Evolutionary conservation across 1,140 invertebrate genomes (phyloP).

Genomic region (Bombus balteatus): DNA sequence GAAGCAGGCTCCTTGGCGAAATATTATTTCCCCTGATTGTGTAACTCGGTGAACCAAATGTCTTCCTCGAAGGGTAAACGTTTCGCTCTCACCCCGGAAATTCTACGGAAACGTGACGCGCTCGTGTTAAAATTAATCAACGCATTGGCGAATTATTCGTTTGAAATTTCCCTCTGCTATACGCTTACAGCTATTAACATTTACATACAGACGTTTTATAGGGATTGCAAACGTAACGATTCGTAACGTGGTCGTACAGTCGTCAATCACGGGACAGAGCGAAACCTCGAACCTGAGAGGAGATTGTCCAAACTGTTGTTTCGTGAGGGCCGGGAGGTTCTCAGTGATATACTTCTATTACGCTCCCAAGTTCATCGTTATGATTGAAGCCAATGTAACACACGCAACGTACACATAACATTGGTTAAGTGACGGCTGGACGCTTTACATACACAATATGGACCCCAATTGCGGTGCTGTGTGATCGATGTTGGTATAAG

Average conservation of each 20-base stretch:
- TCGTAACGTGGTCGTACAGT: too few relatives aligned
- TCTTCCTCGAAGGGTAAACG: not conserved
- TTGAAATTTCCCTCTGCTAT: too few relatives aligned
- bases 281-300: not conserved
- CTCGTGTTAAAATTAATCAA: too few relatives aligned
- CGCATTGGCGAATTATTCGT: too few relatives aligned
- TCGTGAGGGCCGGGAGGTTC: not conserved
- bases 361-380: slow-evolving; percentile 38
- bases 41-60: not conserved
- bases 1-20: slow-evolving; percentile 22
- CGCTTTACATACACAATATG: slow-evolving; percentile 22
- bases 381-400: slow-evolving; percentile 42
- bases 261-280: not conserved
- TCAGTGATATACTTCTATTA: slow-evolving; percentile 37
- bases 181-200: too few relatives aligned
- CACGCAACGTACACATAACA: slow-evolving; percentile 28
- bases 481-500: slow-evolving; percentile 39
- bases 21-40: slow-evolving; percentile 24
- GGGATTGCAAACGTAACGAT: not conserved
- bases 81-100: not conserved
- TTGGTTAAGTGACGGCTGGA: slow-evolving; percentile 38
- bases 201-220: not conserved
- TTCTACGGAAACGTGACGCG: not conserved
- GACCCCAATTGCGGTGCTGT: slow-evolving; percentile 31
- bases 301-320: slow-evolving; percentile 1